These are phyloP conservation scores for Fulica atra DNA, from an alignment of 2,113 vertebrate genomes.

Conservation along the genomic window DNA sequence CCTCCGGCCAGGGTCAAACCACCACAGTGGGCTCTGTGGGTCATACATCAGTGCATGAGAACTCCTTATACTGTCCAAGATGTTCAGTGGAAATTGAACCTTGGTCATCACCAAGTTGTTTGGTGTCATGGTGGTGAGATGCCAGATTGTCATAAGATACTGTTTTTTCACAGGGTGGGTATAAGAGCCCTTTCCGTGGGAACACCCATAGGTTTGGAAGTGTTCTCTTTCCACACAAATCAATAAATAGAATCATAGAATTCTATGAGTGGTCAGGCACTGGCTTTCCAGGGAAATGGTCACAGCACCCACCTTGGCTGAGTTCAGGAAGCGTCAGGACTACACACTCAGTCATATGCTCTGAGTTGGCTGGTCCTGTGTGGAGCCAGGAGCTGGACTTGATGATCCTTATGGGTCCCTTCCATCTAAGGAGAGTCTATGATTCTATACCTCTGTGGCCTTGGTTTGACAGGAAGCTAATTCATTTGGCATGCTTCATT, in stretches of 20 bases:
- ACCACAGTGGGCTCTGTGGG: too few species aligned
- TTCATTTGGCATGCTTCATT: neutral
- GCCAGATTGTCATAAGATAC: fast-evolving
- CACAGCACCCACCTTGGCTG: too few species aligned
- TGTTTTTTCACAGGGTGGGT: neutral
- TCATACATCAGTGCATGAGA: neutral
- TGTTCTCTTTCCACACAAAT: neutral
- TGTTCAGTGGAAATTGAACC: neutral
- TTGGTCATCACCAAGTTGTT: neutral
- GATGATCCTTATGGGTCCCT: too few species aligned
- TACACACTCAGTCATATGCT: too few species aligned
- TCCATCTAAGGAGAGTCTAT: too few species aligned
- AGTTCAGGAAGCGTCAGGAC: too few species aligned
- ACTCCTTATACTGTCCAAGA: neutral
- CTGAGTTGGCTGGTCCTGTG: too few species aligned
- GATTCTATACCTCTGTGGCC: neutral
- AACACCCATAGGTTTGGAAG: neutral
- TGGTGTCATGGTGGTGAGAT: neutral
- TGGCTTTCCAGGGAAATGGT: too few species aligned
- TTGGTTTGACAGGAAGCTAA: neutral
- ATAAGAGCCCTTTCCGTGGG: neutral
- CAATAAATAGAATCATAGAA: too few species aligned
- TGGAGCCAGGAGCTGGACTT: too few species aligned
- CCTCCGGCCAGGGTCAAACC: too few species aligned
- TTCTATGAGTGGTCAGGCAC: too few species aligned